Evolutionary conservation across 2,888 invertebrate species (phyloP), one percentile per base, ranked within the genome.

Genomic region (Pandemis cinnamomeana): DNA sequence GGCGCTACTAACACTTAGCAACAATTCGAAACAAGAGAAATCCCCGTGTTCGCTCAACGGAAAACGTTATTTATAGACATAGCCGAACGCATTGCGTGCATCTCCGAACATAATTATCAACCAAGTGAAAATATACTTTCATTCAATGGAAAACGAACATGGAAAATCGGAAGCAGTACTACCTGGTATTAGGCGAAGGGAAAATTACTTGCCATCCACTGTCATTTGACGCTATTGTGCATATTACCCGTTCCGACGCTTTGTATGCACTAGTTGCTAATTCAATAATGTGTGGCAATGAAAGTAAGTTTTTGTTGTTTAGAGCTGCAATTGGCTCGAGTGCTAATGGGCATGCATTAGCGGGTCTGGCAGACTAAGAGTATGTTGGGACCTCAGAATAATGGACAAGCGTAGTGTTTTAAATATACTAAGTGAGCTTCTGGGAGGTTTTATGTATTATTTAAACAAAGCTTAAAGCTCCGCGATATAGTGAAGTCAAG

Each of bases 111-210:
- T 74, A 74, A 74, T 74, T 74, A 74, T 64, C 66, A 27, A 66
- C 71, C 27, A 67, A 75, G 75, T 74, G 74, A 89, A 88, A 90
- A 86, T 85, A 80, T 81, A 88, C 78, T 77, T 78, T 78, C 77
- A 76, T 77, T 88, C 82, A 77, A 80, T 80, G 76, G 88, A 88
- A 87, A 89, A 87, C 83, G 80, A 83, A 81, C 80, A 20, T 83
- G 85, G 87, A 87, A 88, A 88, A 90, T 88, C 83, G 86, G 87
- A 86, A 87, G 84, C 86, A 79, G 79, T 78, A 80, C 75, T 72
- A 70, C 73, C 73, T 36, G 64, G 44, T 48, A 73, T 73, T 73
- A 70, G 60, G 53, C 66, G 66, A 13, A 62, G 73, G 70, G 62
- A 77, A 78, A 78, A 78, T 77, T 77, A 77, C 27, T 58, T 58